These are phyloP conservation scores for Channa argus DNA, from an alignment of 2,113 vertebrate genomes.

Conservation along the genomic window DNA sequence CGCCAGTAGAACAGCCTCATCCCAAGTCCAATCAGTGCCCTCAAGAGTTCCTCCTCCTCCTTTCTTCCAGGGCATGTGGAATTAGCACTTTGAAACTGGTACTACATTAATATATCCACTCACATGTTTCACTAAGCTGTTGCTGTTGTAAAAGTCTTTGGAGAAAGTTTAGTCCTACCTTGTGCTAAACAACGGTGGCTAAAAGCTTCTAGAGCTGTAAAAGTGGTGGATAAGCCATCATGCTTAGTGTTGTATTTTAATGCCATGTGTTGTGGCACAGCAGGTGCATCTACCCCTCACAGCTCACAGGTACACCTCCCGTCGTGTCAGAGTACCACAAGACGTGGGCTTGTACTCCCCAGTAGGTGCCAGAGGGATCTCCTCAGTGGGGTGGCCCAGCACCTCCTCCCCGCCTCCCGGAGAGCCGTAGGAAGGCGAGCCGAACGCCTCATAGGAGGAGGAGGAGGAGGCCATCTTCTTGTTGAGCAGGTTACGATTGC, in stretches of 20 bases:
- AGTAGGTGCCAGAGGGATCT: conserved; percentile 96
- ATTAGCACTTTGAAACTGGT: conserved; percentile 59
- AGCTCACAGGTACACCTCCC: conserved; percentile 98
- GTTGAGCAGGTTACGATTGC: conserved; percentile 98
- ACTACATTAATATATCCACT: conserved; percentile 59
- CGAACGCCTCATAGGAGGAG: conserved; percentile 96
- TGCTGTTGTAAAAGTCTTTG: conserved; percentile 71
- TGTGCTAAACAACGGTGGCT: conserved; percentile 39
- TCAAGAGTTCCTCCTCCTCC: conserved; percentile 77
- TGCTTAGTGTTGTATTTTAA: conserved; percentile 36
- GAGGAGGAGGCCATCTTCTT: conserved; percentile 94
- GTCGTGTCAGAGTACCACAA: conserved; percentile 96
- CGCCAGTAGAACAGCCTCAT: conserved; percentile 88
- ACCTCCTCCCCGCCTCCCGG: conserved; percentile 84
- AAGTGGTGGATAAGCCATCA: conserved; percentile 54
- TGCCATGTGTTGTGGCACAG: conserved; percentile 36
- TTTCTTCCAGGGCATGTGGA: conserved; percentile 50
- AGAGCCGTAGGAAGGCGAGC: conserved; percentile 90
- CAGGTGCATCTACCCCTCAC: conserved; percentile 21
- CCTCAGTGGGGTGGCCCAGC: conserved; percentile 88
- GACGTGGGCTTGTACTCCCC: conserved; percentile 98
- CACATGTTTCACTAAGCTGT: conserved; percentile 48
- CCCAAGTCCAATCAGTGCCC: conserved; percentile 89
- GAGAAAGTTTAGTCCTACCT: conserved; percentile 63
- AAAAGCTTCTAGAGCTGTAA: conserved; percentile 62